Evolutionary conservation across 92 coral and sea anemone genomes (phyloP).

Genomic region (Palythoa grandiflora): DNA sequence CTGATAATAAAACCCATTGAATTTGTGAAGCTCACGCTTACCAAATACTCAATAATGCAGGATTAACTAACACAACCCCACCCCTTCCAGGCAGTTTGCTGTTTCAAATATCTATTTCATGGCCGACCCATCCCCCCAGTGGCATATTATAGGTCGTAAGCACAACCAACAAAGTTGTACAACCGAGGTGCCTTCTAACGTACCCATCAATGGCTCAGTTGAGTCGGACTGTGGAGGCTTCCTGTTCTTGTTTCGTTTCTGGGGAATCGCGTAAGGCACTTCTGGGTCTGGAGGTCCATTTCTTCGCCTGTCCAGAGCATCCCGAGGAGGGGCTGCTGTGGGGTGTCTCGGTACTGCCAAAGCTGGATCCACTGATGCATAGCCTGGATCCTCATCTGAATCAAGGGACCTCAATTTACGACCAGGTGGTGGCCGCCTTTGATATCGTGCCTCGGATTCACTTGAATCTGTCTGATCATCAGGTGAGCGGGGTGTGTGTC

Average conservation of each 20-base stretch:
- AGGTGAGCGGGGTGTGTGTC: conserved; percentile 46
- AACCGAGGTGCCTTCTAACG: neutral
- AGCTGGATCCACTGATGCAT: conserved; percentile 58
- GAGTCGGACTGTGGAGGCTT: conserved; percentile 23
- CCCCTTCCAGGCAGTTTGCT: no score
- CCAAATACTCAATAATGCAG: no score
- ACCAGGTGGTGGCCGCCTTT: conserved; percentile 56
- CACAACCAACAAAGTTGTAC: no score
- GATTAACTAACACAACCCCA: no score
- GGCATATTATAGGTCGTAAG: no score
- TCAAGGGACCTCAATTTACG: conserved; percentile 40
- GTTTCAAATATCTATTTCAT: no score
- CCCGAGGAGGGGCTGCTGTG: conserved; percentile 39
- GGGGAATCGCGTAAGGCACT: conserved; percentile 63
- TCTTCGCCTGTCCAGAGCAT: conserved; percentile 49
- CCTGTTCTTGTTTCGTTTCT: conserved; percentile 59
- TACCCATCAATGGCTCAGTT: conserved; percentile 39
- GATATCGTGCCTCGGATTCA: conserved; percentile 62
- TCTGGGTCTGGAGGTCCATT: conserved; percentile 71
- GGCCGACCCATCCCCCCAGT: no score
- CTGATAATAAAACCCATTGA: no score
- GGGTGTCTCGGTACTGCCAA: conserved; percentile 52
- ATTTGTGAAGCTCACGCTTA: no score
- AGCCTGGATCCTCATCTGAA: conserved; percentile 68
- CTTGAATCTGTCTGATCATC: conserved; percentile 83